Conservation (phyloP, 2,113 vertebrate genomes). For the Tachycineta bicolor region DNA sequence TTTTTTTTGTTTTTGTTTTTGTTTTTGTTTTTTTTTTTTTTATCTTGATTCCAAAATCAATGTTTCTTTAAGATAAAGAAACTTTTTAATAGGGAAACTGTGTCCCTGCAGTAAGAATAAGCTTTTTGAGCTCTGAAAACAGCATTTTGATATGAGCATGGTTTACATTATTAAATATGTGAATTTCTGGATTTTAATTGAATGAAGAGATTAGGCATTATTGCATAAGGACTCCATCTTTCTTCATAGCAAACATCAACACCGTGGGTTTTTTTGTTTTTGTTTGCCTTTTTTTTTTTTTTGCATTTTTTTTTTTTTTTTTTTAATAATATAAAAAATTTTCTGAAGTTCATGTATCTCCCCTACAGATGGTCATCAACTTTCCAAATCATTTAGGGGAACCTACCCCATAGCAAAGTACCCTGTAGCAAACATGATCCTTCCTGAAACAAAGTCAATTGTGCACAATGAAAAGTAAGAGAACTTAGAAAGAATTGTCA, state of each 20-base stretch:
- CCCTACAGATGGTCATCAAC: background rate
- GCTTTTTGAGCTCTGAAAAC: background rate
- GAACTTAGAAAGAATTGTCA: background rate
- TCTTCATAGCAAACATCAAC: background rate
- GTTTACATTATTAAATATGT: background rate
- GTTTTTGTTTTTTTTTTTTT: background rate
- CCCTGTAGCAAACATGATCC: rapidly evolving
- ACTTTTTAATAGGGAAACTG: background rate
- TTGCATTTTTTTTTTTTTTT: background rate
- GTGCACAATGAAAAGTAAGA: background rate
- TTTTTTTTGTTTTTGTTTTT: too few species aligned
- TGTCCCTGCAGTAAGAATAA: background rate
- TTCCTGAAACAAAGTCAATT: background rate
- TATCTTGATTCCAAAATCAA: background rate
- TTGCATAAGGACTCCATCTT: background rate
- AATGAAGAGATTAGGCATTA: background rate
- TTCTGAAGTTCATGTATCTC: background rate
- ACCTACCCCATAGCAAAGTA: rapidly evolving
- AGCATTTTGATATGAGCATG: background rate
- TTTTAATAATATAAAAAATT: background rate
- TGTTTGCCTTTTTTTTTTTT: too few species aligned
- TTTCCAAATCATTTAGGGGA: background rate
- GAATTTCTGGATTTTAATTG: background rate
- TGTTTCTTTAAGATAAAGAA: background rate
- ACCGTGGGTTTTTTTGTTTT: too few species aligned